Base-by-base conservation (phyloP, 2,888 invertebrate genomes). In the Spilarctia lutea region DNA sequence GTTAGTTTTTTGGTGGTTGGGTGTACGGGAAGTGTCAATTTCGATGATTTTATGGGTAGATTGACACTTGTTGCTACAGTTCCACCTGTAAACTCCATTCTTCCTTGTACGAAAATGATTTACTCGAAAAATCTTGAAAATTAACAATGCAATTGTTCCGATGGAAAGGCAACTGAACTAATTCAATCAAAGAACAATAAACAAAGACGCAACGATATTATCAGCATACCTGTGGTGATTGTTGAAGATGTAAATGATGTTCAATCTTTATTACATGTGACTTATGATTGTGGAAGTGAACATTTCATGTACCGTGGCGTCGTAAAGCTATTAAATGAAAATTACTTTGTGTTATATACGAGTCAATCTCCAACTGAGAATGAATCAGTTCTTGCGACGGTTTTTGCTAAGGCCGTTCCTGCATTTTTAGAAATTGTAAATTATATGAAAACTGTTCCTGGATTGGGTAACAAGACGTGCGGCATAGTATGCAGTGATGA, bases 311-410 rank as follows among this genome's bases (percentile, higher is more conserved):
- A 48, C 2, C 68, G 68, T 16, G 27, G 11, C 4, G 73, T 48
- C 4, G 65, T 68, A 27, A 63, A 63, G 65, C 2, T 56, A 56
- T 56, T 72, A 24, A 72, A 68, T 20, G 42, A 67, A 39, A 67
- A 72, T 30, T 67, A 56, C 30, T 72, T 67, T 30, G 72, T 68
- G 27, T 10, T 72, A 42, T 72, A 72, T 30, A 66, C 35, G 39
- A 20, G 1, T 33, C 30, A 35, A 18, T n/a, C 16, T n/a, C 18
- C 45, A 24, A 45, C 8, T 16, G 33, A 65, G 42, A 24, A 39
- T 24, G 24, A 65, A 7, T 24, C 72, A 30, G 27, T 56, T 33
- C 42, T 11, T 1, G 66, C 66, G 27, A 24, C 66, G 20, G 16
- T 72, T 16, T 72, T 56, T 18, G 35, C 72, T 10, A 72, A 72